Evolutionary conservation across 37 sponge, comb jelly and placozoan species (phyloP), one percentile per base, ranked within the genome.

Genomic region (Tethya wilhelma): DNA sequence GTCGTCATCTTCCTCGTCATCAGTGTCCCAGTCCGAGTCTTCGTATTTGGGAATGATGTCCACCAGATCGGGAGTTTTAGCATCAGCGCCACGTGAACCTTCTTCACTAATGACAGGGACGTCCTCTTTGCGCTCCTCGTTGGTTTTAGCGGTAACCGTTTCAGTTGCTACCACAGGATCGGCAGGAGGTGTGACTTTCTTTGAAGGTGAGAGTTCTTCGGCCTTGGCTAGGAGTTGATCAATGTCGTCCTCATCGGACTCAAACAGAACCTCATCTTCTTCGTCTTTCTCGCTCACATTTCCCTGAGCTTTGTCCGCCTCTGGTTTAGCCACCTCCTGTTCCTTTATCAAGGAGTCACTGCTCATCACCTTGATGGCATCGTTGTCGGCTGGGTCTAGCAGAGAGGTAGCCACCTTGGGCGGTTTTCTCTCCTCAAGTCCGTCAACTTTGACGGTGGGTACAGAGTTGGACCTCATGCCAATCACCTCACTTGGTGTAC

Each of bases 1-100:
- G 11, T 41, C 53, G 34, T 64, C 82, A 59, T 42, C 23, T 64
- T 71, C 63, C 63, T 81, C 81, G 5, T 70, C 71, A 28, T 82
- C 73, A 9, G 20, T 62, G 60, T 77, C 77, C 59, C 77, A 56
- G n/a, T 77, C 65, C 34, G 65, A 57, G 19, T 53, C 75, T 2
- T 74, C 55, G 26, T 46, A 22, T 4, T 74, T 36, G 2, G 56
- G 20, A 19, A 19, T 14, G 14, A 49, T 49, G 53, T 49, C 53
- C 53, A 49, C 9, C 14, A 49, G 9, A 9, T 19, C 53, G 14
- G 9, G 14, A 19, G 9, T 14, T 49, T 49, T 49, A 49, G 53
- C 14, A 14, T 9, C 14, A 19, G 9, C 53, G 14, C 53, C 53
- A 9, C 62, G 39, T 36, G 17, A 37, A 4, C 29, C 40, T 19